Conservation (phyloP, 92 coral and sea anemone species). For the Metridium senile region DNA sequence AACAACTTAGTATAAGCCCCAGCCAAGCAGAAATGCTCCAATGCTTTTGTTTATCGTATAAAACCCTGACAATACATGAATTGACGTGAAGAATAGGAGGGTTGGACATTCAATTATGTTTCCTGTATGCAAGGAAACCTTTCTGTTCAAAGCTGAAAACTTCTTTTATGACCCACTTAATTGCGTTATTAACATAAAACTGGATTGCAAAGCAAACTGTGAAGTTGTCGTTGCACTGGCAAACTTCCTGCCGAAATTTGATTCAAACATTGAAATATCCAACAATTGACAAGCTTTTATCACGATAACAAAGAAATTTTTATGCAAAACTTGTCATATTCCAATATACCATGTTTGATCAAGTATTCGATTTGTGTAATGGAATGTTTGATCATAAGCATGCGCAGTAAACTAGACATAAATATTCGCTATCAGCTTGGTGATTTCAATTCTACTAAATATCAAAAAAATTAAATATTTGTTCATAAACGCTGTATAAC, state of each 20-base stretch:
- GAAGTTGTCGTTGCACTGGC: neutral
- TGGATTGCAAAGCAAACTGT: neutral
- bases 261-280: neutral
- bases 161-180: neutral
- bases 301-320: neutral
- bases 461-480: no score
- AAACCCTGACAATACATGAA: neutral
- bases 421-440: no score
- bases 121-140: neutral
- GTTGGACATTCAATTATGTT: conserved; percentile 21
- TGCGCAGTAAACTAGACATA: no score
- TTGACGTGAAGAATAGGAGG: conserved; percentile 5
- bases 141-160: conserved; percentile 1
- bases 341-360: neutral
- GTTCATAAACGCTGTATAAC: no score
- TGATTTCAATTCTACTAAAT: no score
- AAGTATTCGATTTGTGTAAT: neutral
- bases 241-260: neutral
- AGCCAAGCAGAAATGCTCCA: conserved; percentile 1
- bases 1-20: neutral
- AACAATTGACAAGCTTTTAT: neutral
- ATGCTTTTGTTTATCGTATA: conserved; percentile 9
- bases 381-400: neutral
- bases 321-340: neutral
- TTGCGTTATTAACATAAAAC: conserved; percentile 10